A percentile compares a stretch with the other conserved stretches of the same genome.
These are phyloP conservation scores for Eciton burchellii DNA, from an alignment of 1,140 invertebrate genomes.

Conservation along the genomic window DNA sequence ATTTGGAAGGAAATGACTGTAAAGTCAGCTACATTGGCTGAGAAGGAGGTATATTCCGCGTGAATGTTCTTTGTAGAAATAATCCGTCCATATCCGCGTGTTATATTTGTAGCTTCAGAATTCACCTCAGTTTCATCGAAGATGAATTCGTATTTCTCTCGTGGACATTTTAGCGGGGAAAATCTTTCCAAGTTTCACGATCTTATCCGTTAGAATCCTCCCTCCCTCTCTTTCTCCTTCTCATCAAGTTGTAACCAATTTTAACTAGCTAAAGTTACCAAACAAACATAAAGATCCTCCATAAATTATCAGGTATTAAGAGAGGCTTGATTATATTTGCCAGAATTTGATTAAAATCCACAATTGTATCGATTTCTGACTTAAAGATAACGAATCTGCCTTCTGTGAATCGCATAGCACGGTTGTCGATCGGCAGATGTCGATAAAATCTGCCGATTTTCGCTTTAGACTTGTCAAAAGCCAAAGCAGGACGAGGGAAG, in stretches of 20 bases:
- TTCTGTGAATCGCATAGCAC: neutral
- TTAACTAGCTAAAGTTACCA: slow-evolving; percentile 3
- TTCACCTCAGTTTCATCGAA: slow-evolving; percentile 47
- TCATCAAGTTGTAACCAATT: neutral
- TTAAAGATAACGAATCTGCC: neutral
- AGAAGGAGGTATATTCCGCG: slow-evolving; percentile 24
- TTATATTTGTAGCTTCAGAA: neutral
- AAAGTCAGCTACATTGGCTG: slow-evolving; percentile 39
- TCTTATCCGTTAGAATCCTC: neutral
- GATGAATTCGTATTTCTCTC: slow-evolving; percentile 24
- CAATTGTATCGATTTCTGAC: neutral
- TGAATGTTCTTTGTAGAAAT: slow-evolving; percentile 65
- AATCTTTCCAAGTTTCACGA: slow-evolving; percentile 31
- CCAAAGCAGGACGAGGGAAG: neutral
- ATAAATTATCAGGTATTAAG: neutral
- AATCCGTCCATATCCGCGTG: slow-evolving; percentile 53
- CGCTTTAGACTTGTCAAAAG: neutral
- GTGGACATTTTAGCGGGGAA: neutral
- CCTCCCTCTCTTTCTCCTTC: neutral
- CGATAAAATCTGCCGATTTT: neutral
- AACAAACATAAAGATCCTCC: too few species aligned
- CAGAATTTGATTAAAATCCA: neutral
- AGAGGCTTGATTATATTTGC: neutral
- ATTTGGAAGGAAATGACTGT: slow-evolving; percentile 59
- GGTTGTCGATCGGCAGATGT: too few species aligned